Evolutionary conservation across 2,113 vertebrate genomes (phyloP).

Genomic region (Panurus biarmicus): DNA sequence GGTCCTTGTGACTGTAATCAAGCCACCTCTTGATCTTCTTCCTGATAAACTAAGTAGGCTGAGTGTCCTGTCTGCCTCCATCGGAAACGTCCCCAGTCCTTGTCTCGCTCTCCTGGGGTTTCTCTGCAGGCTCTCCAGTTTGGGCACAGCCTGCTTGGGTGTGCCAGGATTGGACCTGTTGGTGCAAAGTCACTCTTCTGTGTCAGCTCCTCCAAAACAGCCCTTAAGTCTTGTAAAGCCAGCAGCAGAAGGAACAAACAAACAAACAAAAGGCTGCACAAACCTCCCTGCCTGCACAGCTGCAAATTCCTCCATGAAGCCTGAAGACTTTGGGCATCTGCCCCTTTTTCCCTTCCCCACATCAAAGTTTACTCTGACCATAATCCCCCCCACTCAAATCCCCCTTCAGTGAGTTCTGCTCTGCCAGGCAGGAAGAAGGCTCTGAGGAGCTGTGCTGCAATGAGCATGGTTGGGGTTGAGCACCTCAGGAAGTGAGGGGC

Average conservation of each 20-base stretch:
- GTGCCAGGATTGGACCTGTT: background rate
- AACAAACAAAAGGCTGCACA: background rate
- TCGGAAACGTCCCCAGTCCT: background rate
- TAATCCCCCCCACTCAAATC: background rate
- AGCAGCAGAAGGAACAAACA: background rate
- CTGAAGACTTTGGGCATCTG: background rate
- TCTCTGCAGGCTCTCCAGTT: background rate
- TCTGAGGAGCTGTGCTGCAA: background rate
- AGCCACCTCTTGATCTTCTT: constrained; percentile 49
- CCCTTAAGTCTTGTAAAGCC: background rate
- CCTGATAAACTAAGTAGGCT: constrained; percentile 33
- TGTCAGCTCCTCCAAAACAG: background rate
- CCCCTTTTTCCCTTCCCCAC: background rate
- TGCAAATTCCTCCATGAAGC: background rate
- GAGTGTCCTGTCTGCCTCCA: constrained; percentile 13
- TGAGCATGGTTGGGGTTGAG: background rate
- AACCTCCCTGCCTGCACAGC: background rate
- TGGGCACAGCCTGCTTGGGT: background rate
- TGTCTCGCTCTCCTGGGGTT: rapidly evolving
- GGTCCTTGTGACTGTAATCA: constrained; percentile 51
- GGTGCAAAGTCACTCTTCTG: background rate
- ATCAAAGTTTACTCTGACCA: background rate
- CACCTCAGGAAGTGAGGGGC: background rate
- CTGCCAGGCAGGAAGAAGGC: rapidly evolving
- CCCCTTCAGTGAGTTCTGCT: background rate